Conservation (phyloP, 2,888 invertebrate species). For the Scaptomyza parva region DNA sequence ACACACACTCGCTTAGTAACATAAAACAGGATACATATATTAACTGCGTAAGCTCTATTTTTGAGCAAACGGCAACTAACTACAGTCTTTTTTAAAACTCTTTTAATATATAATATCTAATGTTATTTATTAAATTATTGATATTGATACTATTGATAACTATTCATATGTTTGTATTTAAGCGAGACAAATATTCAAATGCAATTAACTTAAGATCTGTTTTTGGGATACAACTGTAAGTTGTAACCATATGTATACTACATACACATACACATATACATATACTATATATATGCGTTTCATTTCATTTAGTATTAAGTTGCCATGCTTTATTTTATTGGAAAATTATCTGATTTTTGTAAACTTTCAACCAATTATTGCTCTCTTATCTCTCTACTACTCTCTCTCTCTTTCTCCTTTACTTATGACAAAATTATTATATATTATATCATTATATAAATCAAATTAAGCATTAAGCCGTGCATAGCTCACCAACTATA, state of each 20-base stretch:
- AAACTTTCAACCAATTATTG: constrained; percentile 34
- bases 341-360: constrained; percentile 25
- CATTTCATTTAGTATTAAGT: constrained; percentile 38
- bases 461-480: constrained; percentile 22
- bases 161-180: constrained; percentile 32
- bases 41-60: constrained; percentile 56
- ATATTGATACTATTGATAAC: constrained; percentile 18
- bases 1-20: constrained; percentile 69
- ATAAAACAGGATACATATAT: constrained; percentile 62
- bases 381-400: constrained; percentile 41
- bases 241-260: constrained; percentile 40
- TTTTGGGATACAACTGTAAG: constrained; percentile 51
- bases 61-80: constrained; percentile 57
- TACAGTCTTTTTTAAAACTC: constrained; percentile 50
- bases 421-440: constrained; percentile 32
- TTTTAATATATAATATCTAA: constrained; percentile 46
- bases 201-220: constrained; percentile 34
- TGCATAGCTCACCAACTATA: constrained; percentile 52
- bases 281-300: too few relatives aligned
- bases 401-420: constrained; percentile 10
- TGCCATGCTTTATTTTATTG: constrained; percentile 31
- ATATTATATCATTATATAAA: constrained; percentile 8
- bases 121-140: constrained; percentile 53
- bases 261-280: too few relatives aligned
- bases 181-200: constrained; percentile 28